Evolutionary conservation across 2,113 vertebrate genomes (phyloP).

Genomic region (Cacatua alba): DNA sequence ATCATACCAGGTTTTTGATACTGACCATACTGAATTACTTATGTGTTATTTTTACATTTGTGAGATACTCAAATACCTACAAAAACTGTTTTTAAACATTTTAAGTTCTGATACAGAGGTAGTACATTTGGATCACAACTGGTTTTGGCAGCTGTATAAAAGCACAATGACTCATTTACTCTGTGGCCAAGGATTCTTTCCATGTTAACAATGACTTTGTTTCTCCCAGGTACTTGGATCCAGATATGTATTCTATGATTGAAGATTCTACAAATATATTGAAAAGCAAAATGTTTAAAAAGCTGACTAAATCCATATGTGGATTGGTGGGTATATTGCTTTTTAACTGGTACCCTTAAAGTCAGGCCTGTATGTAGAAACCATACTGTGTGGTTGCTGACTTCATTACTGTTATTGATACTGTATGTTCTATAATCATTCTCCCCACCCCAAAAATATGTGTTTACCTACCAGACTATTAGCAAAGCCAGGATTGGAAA

Average conservation of each 20-base stretch:
- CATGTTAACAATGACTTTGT: not conserved
- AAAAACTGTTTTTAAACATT: not conserved
- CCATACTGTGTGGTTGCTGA: not conserved
- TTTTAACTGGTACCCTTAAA: not conserved
- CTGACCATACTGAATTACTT: not conserved
- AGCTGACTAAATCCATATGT: slow-evolving; percentile 92
- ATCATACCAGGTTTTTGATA: not conserved
- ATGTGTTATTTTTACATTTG: not conserved
- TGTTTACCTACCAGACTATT: not conserved
- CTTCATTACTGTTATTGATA: not conserved
- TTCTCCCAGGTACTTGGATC: slow-evolving; percentile 89
- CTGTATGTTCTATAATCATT: not conserved
- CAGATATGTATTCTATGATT: slow-evolving; percentile 96
- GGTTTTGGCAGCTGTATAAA: not conserved
- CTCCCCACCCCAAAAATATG: not conserved
- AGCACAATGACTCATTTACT: not conserved
- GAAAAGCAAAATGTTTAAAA: slow-evolving; percentile 91
- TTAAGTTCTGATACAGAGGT: not conserved
- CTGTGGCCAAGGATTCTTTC: not conserved
- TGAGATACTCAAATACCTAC: not conserved
- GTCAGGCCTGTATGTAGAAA: not conserved
- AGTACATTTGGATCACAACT: not conserved
- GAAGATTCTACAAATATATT: slow-evolving; percentile 84
- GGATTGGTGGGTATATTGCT: slow-evolving; percentile 82
- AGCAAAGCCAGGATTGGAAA: not conserved